Base-by-base conservation (phyloP, 1,140 invertebrate species). In the Ceratitis capitata region DNA sequence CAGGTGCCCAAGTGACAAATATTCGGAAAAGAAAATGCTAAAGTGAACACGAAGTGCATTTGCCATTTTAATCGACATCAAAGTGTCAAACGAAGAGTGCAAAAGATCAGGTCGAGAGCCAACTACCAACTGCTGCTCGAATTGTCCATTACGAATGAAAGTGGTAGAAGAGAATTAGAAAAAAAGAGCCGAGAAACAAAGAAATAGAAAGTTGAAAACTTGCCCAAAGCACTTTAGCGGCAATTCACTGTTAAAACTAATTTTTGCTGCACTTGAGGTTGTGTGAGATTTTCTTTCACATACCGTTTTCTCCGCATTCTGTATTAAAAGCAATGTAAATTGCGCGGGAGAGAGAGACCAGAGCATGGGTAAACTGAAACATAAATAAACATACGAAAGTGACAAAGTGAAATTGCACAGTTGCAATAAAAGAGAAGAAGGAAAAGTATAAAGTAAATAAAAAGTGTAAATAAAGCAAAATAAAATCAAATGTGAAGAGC, bases 61-160 rank as follows among this genome's bases (percentile, higher is more conserved):
- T 35, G 42, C 26, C 47, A 53, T 51, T 83, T 39, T 29, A 83
- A 83, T 53, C 42, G 26, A 53, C 47, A 83, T 19, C 47, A 53
- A 51, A 83, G 47, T 58, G 45, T 51, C 29, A 53, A 14, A 53
- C 29, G 32, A 49, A 49, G 82, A 83, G 47, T 19, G 26, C 16
- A 83, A 83, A 83, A 83, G 32, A 42, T 16, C 47, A 83, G 82
- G 53, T 53, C 47, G 42, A 83, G 82, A 32, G 82, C 47, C 47
- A 56, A 53, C 53, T 83, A 29, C 19, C 49, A 58, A 49, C 82
- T 83, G 47, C 29, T 53, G 47, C 29, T 53, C 23, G 49, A 58
- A 58, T 83, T 83, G 69, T 78, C 69, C 69, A 45, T 78, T 78
- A 26, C 42, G 32, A 78, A 78, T n/a, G 23, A 69, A 69, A 69